Percentiles rank a stretch among this genome's conserved stretches.
These are phyloP conservation scores for Strigamia transsilvanica DNA, from an alignment of 2,888 invertebrate species.

Conservation along the genomic window DNA sequence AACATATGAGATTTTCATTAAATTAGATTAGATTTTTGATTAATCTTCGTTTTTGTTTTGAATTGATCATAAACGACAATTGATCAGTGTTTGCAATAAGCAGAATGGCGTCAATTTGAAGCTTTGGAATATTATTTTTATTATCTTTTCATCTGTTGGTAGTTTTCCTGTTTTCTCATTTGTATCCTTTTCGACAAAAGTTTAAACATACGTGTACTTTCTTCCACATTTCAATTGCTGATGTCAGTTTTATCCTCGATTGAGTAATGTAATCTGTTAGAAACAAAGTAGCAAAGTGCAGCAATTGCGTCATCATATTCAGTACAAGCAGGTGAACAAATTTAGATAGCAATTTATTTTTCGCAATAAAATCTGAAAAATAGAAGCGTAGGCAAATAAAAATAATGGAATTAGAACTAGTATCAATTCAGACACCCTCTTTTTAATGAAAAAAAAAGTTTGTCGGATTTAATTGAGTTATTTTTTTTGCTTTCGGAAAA, in stretches of 20 bases:
- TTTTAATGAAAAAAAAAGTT: not conserved
- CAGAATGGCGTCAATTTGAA: no score
- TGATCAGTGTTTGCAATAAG: no score
- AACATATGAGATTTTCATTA: no score
- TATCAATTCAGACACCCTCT: no score
- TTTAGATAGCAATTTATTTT: not conserved
- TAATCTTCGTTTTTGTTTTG: no score
- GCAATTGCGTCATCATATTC: constrained; percentile 11
- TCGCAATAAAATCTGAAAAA: not conserved
- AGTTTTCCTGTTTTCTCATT: not conserved
- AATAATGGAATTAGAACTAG: not conserved
- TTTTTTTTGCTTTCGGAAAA: no score
- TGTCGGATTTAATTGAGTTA: no score
- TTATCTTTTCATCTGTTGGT: not conserved
- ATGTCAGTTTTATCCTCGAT: not conserved
- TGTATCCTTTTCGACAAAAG: not conserved
- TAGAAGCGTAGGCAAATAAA: not conserved
- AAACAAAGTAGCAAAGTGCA: constrained; percentile 14
- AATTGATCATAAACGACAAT: no score
- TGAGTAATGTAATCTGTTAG: constrained; percentile 21
- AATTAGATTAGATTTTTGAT: no score
- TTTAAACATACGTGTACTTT: not conserved
- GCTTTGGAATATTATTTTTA: not conserved
- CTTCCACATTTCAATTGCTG: constrained; percentile 12
- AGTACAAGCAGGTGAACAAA: constrained; percentile 7